Base-by-base conservation (phyloP, 2,797 vertebrate species). In the Halcyon chelicuti region DNA sequence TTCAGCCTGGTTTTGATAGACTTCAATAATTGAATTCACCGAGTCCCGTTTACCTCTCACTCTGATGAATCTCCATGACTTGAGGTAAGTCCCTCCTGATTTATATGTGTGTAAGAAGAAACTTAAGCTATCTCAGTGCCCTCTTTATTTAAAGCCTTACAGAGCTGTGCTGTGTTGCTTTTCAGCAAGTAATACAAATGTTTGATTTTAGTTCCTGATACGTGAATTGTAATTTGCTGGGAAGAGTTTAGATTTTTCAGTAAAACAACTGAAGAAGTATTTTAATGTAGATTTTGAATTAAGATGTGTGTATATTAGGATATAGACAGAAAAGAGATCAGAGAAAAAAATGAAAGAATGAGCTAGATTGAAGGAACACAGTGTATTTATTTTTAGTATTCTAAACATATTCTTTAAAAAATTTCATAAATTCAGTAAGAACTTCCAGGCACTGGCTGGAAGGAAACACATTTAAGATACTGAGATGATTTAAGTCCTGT, bases 1-100 rank as follows among this genome's bases (percentile, higher is more conserved):
- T 92, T 86, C 73, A 84, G 35, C 57, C 46, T 90, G 58, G 25
- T 84, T 94, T 86, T 84, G 79, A 70, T 95, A 88, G 93, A 93
- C 58, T 93, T 95, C 70, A 83, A 86, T 91, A 83, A 91, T 95
- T 90, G 68, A 96, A 86, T 93, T 94, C 76, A n/a, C 39, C 0
- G 2, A 37, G 33, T 79, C 80, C 90, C 26, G 0, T 85, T 91
- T 87, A 46, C 46, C 14, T 83, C 75, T 91, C 75, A n/a, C 65
- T 54, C 55, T 65, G 57, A n/a, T 92, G 91, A 83, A 58, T 90
- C 49, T 86, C 39, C 28, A 2, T 55, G 47, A 65, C 89, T 78
- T 81, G 33, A 83, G 76, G 72, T 88, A 90, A 85, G 80, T 89
- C 71, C 35, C 71, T 75, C 54, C 26, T 91, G 88, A 90, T 93